Base-by-base conservation (phyloP, 2,888 invertebrate genomes). In the Lysandra coridon region DNA sequence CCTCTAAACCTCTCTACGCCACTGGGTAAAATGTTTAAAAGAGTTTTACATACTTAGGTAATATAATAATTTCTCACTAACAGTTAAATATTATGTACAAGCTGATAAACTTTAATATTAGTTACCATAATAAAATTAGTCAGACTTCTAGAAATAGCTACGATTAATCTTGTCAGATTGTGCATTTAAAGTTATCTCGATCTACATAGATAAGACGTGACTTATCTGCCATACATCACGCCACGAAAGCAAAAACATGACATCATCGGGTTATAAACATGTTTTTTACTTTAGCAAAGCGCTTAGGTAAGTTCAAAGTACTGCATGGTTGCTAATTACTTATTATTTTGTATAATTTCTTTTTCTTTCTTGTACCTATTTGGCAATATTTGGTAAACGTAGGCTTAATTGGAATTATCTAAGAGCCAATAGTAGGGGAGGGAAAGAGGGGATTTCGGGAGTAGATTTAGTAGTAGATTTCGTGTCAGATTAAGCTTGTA, bases 181-280 rank as follows among this genome's bases (percentile, higher is more conserved):
- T 60, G n/a, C 23, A 30, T 69, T 69, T 37, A 30, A 12, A 30
- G 6, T 76, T 76, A 76, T 76, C 57, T 30, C 57, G 76, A 76
- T 76, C 76, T 53, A 57, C 53, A 76, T 76, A 76, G 76, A 76
- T 76, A 76, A 57, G 37, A 53, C 17, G 17, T 57, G 76, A 33
- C 14, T 53, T 76, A 33, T 57, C 76, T 30, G 49, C 10, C n/a
- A 75, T 4, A 76, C 14, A 53, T 76, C 53, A 57, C 30, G 17
- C 30, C n/a, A 49, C 57, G 17, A 49, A 57, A 14, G 76, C 17
- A 76, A 53, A 76, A 0, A 14, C 12, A 57, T 76, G 76, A 76
- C 57, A 57, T 76, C 76, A 76, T 30, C 30, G 23, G 30, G 14
- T 53, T 53, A 17, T 49, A 76, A 76, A 76, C 57, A 33, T 76